A percentile compares a stretch with the other conserved stretches of the same genome.
phyloP scores from a whole-genome alignment of 2,113 vertebrate genomes.

The Sorex fumeus region DNA sequence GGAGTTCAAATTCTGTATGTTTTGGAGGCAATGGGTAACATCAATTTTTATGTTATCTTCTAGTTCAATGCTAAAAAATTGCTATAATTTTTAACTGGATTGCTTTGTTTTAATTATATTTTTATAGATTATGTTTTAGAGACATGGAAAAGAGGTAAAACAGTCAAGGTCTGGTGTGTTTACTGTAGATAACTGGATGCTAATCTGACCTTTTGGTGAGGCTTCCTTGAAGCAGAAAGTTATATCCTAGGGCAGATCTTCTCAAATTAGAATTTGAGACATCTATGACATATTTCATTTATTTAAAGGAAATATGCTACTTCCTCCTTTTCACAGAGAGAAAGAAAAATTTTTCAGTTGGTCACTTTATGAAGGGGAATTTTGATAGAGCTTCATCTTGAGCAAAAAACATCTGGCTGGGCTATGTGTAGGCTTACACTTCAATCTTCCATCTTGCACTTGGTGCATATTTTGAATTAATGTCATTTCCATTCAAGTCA shows the following conservation, averaged over 20 bases:
- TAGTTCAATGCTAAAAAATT: constrained; percentile 18
- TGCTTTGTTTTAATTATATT: constrained; percentile 24
- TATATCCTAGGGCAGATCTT: neutral
- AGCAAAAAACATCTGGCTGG: neutral
- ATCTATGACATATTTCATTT: neutral
- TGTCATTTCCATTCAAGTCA: neutral
- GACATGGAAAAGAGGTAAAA: neutral
- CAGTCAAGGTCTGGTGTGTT: neutral
- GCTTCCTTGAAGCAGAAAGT: neutral
- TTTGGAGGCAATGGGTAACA: neutral
- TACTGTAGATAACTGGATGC: neutral
- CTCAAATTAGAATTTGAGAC: neutral
- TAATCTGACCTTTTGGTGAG: neutral
- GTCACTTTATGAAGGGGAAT: neutral
- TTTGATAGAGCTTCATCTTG: neutral
- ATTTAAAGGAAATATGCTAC: neutral
- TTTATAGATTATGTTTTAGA: neutral
- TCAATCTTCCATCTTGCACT: neutral
- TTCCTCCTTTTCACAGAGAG: neutral
- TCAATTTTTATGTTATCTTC: constrained; percentile 27
- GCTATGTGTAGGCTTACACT: neutral
- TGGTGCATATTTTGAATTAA: neutral
- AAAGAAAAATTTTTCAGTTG: neutral
- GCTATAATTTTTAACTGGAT: constrained; percentile 27
- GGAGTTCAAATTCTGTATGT: neutral